phyloP scores from a whole-genome alignment of 2,797 vertebrate genomes.

The Emydoidea blandingii region DNA sequence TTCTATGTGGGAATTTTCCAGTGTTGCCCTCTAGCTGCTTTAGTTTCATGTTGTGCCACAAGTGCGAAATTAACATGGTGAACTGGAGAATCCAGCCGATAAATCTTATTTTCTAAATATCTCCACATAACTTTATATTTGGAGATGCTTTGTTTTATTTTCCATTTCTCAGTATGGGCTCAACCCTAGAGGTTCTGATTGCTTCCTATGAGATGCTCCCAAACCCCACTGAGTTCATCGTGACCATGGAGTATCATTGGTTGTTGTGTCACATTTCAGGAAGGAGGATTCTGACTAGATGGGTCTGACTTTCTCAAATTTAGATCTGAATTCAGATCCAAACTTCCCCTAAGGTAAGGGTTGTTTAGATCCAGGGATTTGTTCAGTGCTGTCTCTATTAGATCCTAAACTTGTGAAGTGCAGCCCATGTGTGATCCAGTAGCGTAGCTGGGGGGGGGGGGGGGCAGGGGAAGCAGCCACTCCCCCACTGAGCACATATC shows the following conservation, averaged over 20 bases:
- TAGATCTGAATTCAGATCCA: not conserved
- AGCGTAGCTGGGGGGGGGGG: too few species aligned
- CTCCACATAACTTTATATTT: not conserved
- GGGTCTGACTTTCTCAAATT: not conserved
- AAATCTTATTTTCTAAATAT: not conserved
- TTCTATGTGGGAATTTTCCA: not conserved
- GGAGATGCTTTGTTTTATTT: not conserved
- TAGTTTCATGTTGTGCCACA: not conserved
- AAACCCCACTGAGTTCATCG: not conserved
- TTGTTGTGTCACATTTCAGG: not conserved
- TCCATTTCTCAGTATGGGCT: not conserved
- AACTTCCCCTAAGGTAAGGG: not conserved
- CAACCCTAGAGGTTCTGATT: not conserved
- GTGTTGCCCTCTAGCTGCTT: rapidly evolving
- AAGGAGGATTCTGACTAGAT: not conserved
- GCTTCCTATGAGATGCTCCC: not conserved
- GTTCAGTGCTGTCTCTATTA: not conserved
- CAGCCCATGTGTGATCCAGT: too few species aligned
- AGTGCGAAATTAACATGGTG: not conserved
- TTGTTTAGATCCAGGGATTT: not conserved
- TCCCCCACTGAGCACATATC: too few species aligned
- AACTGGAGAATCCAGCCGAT: not conserved
- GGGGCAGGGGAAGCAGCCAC: too few species aligned
- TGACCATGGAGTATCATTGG: not conserved
- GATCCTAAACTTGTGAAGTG: not conserved